phyloP scores from a whole-genome alignment of 1,140 invertebrate species.

The Lasaia peninsularis region DNA sequence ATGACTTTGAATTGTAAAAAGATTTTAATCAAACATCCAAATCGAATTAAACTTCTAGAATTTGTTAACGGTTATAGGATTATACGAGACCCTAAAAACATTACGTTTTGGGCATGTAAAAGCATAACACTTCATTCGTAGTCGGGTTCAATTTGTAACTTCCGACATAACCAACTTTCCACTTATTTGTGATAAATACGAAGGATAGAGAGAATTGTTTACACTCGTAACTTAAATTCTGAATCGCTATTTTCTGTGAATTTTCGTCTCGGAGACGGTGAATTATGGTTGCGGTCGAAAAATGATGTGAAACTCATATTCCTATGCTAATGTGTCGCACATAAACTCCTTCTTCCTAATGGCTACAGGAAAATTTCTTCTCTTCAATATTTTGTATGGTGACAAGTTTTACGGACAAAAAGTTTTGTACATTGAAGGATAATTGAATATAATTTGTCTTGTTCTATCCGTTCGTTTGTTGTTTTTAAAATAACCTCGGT shows the following conservation, averaged over 20 bases:
- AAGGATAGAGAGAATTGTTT: background rate
- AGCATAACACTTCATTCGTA: too few relatives aligned
- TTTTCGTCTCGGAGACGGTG: constrained; percentile 19
- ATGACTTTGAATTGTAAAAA: too few relatives aligned
- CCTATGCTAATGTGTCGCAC: constrained; percentile 30
- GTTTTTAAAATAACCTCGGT: too few relatives aligned
- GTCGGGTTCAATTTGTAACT: too few relatives aligned
- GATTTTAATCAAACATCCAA: too few relatives aligned
- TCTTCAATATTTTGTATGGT: constrained; percentile 1
- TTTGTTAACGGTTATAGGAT: too few relatives aligned
- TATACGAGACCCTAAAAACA: too few relatives aligned
- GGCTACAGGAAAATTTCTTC: constrained; percentile 10
- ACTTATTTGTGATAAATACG: constrained; percentile 3
- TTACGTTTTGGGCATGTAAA: too few relatives aligned
- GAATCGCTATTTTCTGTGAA: constrained; percentile 14
- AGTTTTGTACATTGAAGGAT: background rate
- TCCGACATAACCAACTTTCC: too few relatives aligned
- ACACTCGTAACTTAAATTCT: constrained; percentile 9
- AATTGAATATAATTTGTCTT: too few relatives aligned
- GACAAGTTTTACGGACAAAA: background rate
- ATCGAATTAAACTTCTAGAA: too few relatives aligned
- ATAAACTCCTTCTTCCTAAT: constrained; percentile 15
- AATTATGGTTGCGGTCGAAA: constrained; percentile 24
- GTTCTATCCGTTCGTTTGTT: too few relatives aligned
- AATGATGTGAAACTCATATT: constrained; percentile 31